Evolutionary conservation across 2,113 vertebrate species (phyloP), one percentile per base, ranked within the genome.

Genomic region (Ibidorhyncha struthersii): DNA sequence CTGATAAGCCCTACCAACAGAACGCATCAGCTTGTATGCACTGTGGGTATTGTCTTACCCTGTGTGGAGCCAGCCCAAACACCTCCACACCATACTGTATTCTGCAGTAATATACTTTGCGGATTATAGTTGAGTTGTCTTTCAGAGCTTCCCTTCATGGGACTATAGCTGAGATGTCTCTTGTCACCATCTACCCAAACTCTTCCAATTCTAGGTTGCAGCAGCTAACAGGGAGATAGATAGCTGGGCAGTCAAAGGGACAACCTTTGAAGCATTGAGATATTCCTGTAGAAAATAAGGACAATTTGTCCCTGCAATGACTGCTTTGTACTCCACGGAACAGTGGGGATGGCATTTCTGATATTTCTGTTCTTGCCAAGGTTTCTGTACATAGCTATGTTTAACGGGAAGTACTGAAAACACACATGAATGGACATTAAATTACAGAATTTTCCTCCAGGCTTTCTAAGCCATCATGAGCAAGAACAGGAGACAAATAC

Each of bases 341-440:
- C 3, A 74, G 5, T 32, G 41, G 11, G 19, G 43, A 34, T 2
- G 0, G 47, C 30, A 49, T 61, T 92, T 93, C 80, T 67, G 16
- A 78, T 83, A 49, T 61, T 83, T 90, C 62, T 91, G 19, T 15
- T 80, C 56, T 73, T 92, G 79, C 29, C 58, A 91, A 85, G 41
- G 14, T 93, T 87, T 79, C 72, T 71, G 26, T 40, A 4, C 47
- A 20, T 50, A 92, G 55, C 74, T 93, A 5, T 74, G 29, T 63
- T 86, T 72, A 74, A 95, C 45, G 47, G 43, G 25, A 95, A 96
- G 61, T 63, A 67, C 89, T 89, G 77, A 95, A 92, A 87, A 79
- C 32, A 91, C 61, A 93, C 83, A 89, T 81, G 92, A 90, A 92
- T 85, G 70, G 66, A 94, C 93, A 89, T 70, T 62, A 80, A 94